Conservation (phyloP, 2,888 invertebrate species). For the Stramonita haemastoma region DNA sequence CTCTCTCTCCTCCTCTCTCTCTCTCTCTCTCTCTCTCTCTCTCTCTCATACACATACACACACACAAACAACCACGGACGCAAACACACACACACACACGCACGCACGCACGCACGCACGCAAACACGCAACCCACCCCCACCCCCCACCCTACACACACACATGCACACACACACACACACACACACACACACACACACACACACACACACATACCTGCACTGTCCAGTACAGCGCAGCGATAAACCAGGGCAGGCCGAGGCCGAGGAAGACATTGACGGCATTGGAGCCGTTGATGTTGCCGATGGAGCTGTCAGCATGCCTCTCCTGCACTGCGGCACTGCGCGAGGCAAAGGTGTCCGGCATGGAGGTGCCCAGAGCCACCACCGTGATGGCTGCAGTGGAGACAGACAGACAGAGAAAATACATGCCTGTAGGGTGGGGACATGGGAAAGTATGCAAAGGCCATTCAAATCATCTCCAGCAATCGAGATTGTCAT, state of each 20-base stretch:
- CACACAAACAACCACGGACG: no score
- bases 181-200: background rate
- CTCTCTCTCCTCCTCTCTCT: no score
- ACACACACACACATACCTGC: conserved; percentile 54
- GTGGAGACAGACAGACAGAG: conserved; percentile 63
- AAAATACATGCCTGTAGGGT: no score
- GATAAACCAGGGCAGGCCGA: conserved; percentile 82
- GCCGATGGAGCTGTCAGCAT: conserved; percentile 82
- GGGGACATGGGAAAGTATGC: no score
- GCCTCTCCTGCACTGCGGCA: conserved; percentile 81
- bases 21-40: no score
- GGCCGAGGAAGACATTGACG: conserved; percentile 83
- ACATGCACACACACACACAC: background rate
- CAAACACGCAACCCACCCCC: background rate
- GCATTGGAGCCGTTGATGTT: conserved; percentile 83
- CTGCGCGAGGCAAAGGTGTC: conserved; percentile 82
- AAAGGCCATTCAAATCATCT: no score
- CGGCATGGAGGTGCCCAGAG: conserved; percentile 81
- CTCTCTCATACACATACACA: no score
- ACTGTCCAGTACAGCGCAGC: conserved; percentile 79
- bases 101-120: background rate
- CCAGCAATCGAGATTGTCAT: no score
- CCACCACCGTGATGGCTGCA: conserved; percentile 79
- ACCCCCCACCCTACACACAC: background rate
- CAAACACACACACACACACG: no score